A percentile compares a stretch with the other conserved stretches of the same genome.
These are phyloP conservation scores for Dicyrtoma fusca DNA, from an alignment of 2,888 invertebrate genomes.

Conservation along the genomic window DNA sequence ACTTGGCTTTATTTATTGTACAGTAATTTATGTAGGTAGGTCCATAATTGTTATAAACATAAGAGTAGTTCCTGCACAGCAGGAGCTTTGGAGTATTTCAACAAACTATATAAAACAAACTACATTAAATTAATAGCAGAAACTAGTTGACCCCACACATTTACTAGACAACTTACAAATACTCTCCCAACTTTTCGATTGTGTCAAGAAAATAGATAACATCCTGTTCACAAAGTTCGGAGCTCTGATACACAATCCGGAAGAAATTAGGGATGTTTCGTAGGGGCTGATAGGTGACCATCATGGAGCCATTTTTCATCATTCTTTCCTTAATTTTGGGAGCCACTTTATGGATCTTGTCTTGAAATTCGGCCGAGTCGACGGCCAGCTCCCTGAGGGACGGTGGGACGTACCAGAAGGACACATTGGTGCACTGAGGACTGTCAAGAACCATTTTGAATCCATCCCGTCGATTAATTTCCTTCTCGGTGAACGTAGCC, in stretches of 20 bases:
- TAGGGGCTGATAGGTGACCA: slow-evolving; percentile 94
- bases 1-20: too few species aligned
- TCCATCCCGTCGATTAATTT: slow-evolving; percentile 70
- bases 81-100: too few species aligned
- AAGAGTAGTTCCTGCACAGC: too few species aligned
- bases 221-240: slow-evolving; percentile 78
- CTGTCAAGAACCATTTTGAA: slow-evolving; percentile 74
- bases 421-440: slow-evolving; percentile 92
- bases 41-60: too few species aligned
- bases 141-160: not conserved
- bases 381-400: slow-evolving; percentile 62
- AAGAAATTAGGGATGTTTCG: slow-evolving; percentile 89
- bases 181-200: slow-evolving; percentile 80
- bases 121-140: not conserved
- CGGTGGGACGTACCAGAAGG: slow-evolving; percentile 95
- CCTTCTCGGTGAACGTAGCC: slow-evolving; percentile 71
- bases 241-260: slow-evolving; percentile 90
- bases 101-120: too few species aligned
- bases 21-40: too few species aligned
- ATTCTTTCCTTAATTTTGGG: slow-evolving; percentile 92
- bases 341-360: slow-evolving; percentile 65
- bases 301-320: slow-evolving; percentile 93
- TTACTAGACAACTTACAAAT: slow-evolving; percentile 66
- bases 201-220: slow-evolving; percentile 85
- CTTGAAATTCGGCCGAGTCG: slow-evolving; percentile 49